Conservation (phyloP, 2,888 invertebrate genomes). For the Sphinx pinastri region DNA sequence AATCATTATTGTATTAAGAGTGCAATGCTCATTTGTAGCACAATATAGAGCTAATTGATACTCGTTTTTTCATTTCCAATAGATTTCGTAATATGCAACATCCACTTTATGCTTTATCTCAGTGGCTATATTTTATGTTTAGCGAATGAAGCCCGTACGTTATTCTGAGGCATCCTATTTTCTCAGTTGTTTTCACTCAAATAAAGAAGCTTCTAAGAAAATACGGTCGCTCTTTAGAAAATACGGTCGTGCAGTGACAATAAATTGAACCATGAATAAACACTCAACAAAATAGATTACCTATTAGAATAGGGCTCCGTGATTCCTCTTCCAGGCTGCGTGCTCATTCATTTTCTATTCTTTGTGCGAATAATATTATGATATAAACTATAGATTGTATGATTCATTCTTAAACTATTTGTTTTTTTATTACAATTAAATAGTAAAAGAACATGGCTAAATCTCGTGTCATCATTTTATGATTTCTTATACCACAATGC, state of each 20-base stretch:
- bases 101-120: constrained; percentile 16
- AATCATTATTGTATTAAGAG: too few species aligned
- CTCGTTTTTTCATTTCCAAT: neutral
- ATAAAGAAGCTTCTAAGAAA: constrained; percentile 60
- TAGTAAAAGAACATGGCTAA: too few species aligned
- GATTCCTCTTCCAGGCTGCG: neutral
- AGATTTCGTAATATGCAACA: constrained; percentile 12
- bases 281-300: constrained; percentile 61
- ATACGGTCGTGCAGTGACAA: constrained; percentile 62
- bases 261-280: constrained; percentile 67
- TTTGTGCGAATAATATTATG: neutral
- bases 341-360: constrained; percentile 36
- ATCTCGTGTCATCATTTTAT: too few species aligned
- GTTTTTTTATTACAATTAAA: too few species aligned
- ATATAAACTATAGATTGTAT: neutral
- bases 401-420: neutral
- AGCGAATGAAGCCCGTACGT: constrained; percentile 47
- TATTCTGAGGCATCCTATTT: constrained; percentile 51
- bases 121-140: constrained; percentile 39
- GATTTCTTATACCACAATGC: too few species aligned
- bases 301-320: constrained; percentile 33
- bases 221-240: constrained; percentile 61
- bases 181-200: constrained; percentile 51
- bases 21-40: too few species aligned
- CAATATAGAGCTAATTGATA: too few species aligned